Evolutionary conservation across 2,113 vertebrate species (phyloP).

Genomic region (Tupaia chinensis): DNA sequence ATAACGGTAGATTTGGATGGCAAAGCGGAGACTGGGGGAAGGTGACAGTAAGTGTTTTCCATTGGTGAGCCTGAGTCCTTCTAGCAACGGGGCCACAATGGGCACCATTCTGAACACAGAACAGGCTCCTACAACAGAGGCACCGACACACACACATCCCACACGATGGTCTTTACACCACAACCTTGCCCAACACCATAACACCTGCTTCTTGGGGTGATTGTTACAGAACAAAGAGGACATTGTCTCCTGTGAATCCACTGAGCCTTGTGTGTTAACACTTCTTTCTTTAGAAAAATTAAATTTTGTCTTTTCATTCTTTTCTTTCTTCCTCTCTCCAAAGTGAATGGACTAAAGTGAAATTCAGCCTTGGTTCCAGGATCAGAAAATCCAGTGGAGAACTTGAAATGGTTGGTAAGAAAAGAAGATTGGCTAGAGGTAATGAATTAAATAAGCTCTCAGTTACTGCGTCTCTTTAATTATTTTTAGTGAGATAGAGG

Average conservation of each 20-base stretch:
- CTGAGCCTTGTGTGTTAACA: constrained; percentile 83
- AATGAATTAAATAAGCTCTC: background rate
- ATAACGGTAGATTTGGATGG: constrained; percentile 85
- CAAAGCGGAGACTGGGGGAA: constrained; percentile 85
- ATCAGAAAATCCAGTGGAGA: constrained; percentile 67
- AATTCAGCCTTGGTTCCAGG: constrained; percentile 83
- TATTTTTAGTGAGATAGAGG: background rate
- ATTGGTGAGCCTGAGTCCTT: constrained; percentile 84
- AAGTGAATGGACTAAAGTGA: constrained; percentile 84
- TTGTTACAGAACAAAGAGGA: constrained; percentile 85
- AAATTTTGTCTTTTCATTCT: constrained; percentile 84
- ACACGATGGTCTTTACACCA: constrained; percentile 85
- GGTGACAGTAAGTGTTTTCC: constrained; percentile 85
- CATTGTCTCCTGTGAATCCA: constrained; percentile 84
- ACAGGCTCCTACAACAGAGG: constrained; percentile 76
- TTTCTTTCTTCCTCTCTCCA: constrained; percentile 75
- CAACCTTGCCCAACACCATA: constrained; percentile 86
- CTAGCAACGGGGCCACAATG: constrained; percentile 86
- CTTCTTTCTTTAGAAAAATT: constrained; percentile 83
- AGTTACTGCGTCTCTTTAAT: background rate
- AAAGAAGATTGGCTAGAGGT: constrained; percentile 33
- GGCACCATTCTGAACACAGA: constrained; percentile 85
- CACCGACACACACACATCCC: constrained; percentile 78
- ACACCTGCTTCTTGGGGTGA: constrained; percentile 84
- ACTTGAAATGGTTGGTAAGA: constrained; percentile 62